Evolutionary conservation across 64 coral and sea anemone genomes (phyloP), one percentile per base, ranked within the genome.

Genomic region (Stichodactyla helianthus): DNA sequence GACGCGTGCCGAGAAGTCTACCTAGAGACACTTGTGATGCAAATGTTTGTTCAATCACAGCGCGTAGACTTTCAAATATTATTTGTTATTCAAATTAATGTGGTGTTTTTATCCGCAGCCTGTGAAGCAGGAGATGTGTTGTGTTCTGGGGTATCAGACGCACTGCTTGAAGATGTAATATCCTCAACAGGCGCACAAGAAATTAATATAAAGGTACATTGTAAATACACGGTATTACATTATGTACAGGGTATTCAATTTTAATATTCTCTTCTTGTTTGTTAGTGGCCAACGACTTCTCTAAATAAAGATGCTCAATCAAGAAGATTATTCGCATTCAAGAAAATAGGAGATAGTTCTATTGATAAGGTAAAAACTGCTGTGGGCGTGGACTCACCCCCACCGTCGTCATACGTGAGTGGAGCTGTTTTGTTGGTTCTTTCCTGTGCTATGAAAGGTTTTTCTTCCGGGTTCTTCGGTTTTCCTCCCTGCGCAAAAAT

Each of bases 91-190:
- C 19, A 65, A 17, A 65, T n/a, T 65, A 0, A n/a, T 86, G 2
- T 86, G 10, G 59, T 51, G 19, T 56, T 26, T 59, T 83, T 50
- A 44, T 83, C 89, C 15, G 57, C 76, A 96, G 94, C 87, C 67
- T 79, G 91, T 71, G 85, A 89, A 20, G 79, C 91, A 53, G 88
- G 92, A 1, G 94, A 96, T 86, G 91, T 89, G 14, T 79, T 96
- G 28, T 87, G 88, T 82, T 89, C 91, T 20, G 94, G 94, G 54
- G 91, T 96, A 58, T 83, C 94, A 28, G 94, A 96, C 56, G 79
- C 79, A 11, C 54, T 96, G 5, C 88, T 96, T 7, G 94, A 96
- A 79, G 91, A 96, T 65, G 94, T 90, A 6, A 93, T 96, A 67
- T 52, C 92, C 25, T 50, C 77, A 11, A 84, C 90, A 7, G 87